Evolutionary conservation across 37 sponge, comb jelly and placozoan species (phyloP), one percentile per base, ranked within the genome.

Genomic region (Dysidea cf. avara): DNA sequence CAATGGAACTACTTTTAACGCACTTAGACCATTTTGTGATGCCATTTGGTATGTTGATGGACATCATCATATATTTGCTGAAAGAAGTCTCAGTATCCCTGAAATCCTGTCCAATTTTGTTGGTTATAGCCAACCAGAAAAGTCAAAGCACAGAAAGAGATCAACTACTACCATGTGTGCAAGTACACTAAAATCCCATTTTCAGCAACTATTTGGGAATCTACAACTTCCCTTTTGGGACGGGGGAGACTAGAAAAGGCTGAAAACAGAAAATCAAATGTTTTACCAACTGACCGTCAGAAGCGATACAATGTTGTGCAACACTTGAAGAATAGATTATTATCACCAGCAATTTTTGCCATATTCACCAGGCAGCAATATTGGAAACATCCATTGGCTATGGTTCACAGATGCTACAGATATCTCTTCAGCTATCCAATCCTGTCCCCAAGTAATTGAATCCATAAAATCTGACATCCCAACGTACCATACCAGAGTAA

Each of bases 401-500:
- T 67, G 68, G 68, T 28, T 24, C 7, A 47, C 68, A 14, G 26
- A 39, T 7, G 13, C 51, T 25, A 67, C 51, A 33, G 18, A 67
- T 21, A 63, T 63, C 34, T 63, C 64, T 9, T 63, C 64, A 9
- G 64, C 64, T 33, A 37, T 63, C n/a, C 7, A 12, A 20, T 63
- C 64, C 13, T 63, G 64, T 32, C 64, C 32, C 18, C 64, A 37
- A 37, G 49, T 78, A 11, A 68, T 78, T 56, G 49, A 58, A 35
- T 22, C 25, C 2, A 40, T 68, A 59, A 66, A 67, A 31, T 21
- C 26, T 36, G n/a, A 62, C 29, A 61, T 75, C 14, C 75, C 64
- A 31, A 5, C 24, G 64, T 61, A 47, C 49, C 75, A 61, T 22
- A 62, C 64, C 3, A 39, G 75, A 18, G 77, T 67, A 24, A 76